phyloP scores from a whole-genome alignment of 2,113 vertebrate species.

The Callopanchax toddi region DNA sequence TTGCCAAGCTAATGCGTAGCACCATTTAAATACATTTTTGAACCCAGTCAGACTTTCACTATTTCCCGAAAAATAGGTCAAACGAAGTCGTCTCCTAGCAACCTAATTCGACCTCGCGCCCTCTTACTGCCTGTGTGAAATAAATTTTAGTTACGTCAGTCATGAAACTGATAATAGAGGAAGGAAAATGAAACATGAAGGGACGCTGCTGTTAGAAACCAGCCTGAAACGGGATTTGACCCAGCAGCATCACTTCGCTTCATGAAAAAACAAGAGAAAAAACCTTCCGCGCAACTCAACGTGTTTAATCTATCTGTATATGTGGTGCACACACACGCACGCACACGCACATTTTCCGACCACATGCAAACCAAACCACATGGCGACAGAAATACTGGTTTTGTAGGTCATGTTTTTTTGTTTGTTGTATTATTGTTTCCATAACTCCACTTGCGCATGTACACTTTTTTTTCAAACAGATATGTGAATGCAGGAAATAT shows the following conservation, averaged over 20 bases:
- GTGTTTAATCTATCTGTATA: too few species aligned
- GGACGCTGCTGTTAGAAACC: too few species aligned
- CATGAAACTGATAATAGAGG: background rate
- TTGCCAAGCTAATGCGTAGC: background rate
- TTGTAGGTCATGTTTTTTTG: too few species aligned
- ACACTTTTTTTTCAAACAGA: background rate
- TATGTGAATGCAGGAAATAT: conserved; percentile 22
- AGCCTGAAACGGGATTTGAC: background rate
- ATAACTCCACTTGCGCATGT: background rate
- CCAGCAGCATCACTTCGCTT: background rate
- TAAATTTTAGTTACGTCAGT: background rate
- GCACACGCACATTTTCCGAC: too few species aligned
- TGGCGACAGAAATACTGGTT: too few species aligned
- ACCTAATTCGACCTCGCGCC: background rate
- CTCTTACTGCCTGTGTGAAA: background rate
- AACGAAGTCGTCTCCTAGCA: conserved; percentile 13
- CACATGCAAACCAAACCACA: too few species aligned
- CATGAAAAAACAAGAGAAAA: background rate
- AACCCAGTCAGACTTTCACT: background rate
- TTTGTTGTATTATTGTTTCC: background rate
- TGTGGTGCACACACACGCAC: too few species aligned
- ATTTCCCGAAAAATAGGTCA: background rate
- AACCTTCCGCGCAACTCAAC: background rate
- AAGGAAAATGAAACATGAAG: background rate
- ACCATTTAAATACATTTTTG: background rate